Percentiles rank a stretch among this genome's conserved stretches.
Conservation (phyloP, 2,888 invertebrate genomes). For the Caenorhabditis sp. region DNA sequence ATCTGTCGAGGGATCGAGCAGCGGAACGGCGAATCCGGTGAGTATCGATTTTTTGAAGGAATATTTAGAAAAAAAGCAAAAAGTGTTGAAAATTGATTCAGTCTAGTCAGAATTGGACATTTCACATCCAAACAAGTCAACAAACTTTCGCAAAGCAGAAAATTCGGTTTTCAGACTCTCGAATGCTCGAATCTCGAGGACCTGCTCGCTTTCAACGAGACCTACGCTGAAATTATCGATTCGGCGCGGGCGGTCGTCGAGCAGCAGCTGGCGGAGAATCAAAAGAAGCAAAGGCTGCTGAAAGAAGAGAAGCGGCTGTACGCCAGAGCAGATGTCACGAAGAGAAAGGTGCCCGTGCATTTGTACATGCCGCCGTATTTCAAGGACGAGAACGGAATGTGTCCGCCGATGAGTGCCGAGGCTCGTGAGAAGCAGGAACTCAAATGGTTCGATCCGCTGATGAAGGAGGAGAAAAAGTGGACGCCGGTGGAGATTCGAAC, state of each 20-base stretch:
- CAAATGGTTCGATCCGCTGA: slow-evolving; percentile 70
- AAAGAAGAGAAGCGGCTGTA: slow-evolving; percentile 46
- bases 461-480: slow-evolving; percentile 71
- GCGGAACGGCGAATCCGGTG: background rate
- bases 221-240: slow-evolving; percentile 71
- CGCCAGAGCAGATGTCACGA: slow-evolving; percentile 39
- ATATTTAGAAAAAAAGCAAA: background rate
- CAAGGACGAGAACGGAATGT: slow-evolving; percentile 77
- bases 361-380: slow-evolving; percentile 79
- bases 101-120: too few species aligned
- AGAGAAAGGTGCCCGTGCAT: slow-evolving; percentile 65
- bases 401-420: slow-evolving; percentile 73
- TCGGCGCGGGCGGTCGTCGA: slow-evolving; percentile 65
- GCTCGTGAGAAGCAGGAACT: slow-evolving; percentile 61
- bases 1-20: background rate
- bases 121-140: too few species aligned
- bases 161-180: background rate
- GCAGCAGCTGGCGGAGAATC: slow-evolving; percentile 63
- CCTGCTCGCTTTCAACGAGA: slow-evolving; percentile 73
- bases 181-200: slow-evolving; percentile 22
- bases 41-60: slow-evolving; percentile 1
- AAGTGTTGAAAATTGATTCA: background rate
- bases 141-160: too few species aligned
- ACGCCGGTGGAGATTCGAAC: slow-evolving; percentile 56
- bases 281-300: slow-evolving; percentile 62